phyloP scores from a whole-genome alignment of 1,140 invertebrate genomes.

The Bombyx mori region ASM3026992v2 NC_085124.1:5022001-5022500 shows the following conservation, averaged over 20 bases:
- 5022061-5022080: too few relatives aligned
- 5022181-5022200: too few relatives aligned
- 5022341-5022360: constrained; percentile 63
- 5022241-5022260: neutral
- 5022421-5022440: constrained; percentile 53
- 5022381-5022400: constrained; percentile 55
- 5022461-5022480: too few relatives aligned
- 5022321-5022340: constrained; percentile 51
- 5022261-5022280: constrained; percentile 1
- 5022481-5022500: too few relatives aligned
- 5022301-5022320: constrained; percentile 16
- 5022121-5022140: too few relatives aligned
- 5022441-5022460: constrained; percentile 8
- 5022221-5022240: too few relatives aligned
- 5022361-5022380: constrained; percentile 55
- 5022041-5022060: constrained; percentile 42
- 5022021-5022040: constrained; percentile 57
- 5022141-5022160: too few relatives aligned
- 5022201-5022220: too few relatives aligned
- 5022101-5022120: too few relatives aligned
- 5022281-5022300: constrained; percentile 7
- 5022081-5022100: too few relatives aligned
- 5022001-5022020: constrained; percentile 59
- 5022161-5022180: too few relatives aligned
- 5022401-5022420: constrained; percentile 55